Evolutionary conservation across 2,113 vertebrate species (phyloP).

Genomic region (Centropristis striata): DNA sequence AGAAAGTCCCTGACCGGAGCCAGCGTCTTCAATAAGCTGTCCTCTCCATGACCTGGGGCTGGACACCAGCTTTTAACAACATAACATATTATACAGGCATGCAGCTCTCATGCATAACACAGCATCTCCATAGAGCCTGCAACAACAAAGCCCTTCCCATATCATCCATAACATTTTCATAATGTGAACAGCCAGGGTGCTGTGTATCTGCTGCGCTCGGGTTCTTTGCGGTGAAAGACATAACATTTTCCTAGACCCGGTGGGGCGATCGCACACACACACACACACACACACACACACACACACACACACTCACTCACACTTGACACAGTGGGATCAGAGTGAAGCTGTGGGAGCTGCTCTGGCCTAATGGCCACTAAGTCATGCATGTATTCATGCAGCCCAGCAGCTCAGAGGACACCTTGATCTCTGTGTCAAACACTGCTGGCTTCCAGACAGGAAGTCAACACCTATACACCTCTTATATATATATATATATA

Average conservation of each 20-base stretch:
- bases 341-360: slow-evolving; percentile 42
- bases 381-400: slow-evolving; percentile 73
- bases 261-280: slow-evolving; percentile 7
- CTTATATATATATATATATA: no score
- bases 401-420: slow-evolving; percentile 57
- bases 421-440: slow-evolving; percentile 54
- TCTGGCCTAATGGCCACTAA: slow-evolving; percentile 59
- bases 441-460: slow-evolving; percentile 29
- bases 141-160: slow-evolving; percentile 38
- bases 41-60: slow-evolving; percentile 20
- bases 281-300: slow-evolving; percentile 1
- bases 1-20: not conserved
- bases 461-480: slow-evolving; percentile 38
- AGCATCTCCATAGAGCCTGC: slow-evolving; percentile 28
- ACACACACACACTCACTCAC: not conserved
- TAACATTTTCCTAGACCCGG: slow-evolving; percentile 31
- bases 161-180: slow-evolving; percentile 61
- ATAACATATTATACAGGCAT: slow-evolving; percentile 32
- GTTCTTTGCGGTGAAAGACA: slow-evolving; percentile 33
- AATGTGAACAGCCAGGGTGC: slow-evolving; percentile 27
- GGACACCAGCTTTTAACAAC: slow-evolving; percentile 27
- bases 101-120: slow-evolving; percentile 33
- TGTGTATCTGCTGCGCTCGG: not conserved
- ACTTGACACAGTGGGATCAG: slow-evolving; percentile 18
- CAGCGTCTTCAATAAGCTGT: not conserved